phyloP scores from a whole-genome alignment of 2,888 invertebrate species.

The Dolichopus griseipennis region DNA sequence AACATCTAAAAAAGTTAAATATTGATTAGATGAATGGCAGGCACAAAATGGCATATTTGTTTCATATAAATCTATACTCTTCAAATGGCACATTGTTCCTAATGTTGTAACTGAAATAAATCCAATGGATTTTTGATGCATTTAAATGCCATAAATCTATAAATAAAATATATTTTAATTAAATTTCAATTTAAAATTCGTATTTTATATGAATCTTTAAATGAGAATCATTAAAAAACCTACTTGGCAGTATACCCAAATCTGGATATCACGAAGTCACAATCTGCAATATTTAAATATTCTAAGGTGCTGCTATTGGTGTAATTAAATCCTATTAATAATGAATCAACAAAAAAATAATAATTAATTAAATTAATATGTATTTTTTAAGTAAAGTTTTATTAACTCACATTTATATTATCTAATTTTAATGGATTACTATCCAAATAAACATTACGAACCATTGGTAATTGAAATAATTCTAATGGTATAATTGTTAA shows the following conservation, averaged over 20 bases:
- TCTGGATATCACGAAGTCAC: slow-evolving; percentile 52
- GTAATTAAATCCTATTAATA: slow-evolving; percentile 33
- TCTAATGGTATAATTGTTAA: slow-evolving; percentile 39
- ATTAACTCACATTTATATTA: slow-evolving; percentile 31
- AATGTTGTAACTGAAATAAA: slow-evolving; percentile 45
- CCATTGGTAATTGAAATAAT: slow-evolving; percentile 48
- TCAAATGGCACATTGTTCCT: slow-evolving; percentile 54
- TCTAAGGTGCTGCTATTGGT: slow-evolving; percentile 52
- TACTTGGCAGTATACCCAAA: slow-evolving; percentile 50
- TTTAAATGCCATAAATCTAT: slow-evolving; percentile 51
- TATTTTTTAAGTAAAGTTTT: neutral
- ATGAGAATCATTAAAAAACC: slow-evolving; percentile 21
- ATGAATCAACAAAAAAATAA: slow-evolving; percentile 2
- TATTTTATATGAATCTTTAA: no score
- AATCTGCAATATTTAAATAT: slow-evolving; percentile 52
- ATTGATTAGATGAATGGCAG: slow-evolving; percentile 36
- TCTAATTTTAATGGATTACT: slow-evolving; percentile 34
- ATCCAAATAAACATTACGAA: slow-evolving; percentile 54
- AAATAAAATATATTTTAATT: no score
- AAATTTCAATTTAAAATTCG: no score
- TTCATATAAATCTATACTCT: slow-evolving; percentile 47
- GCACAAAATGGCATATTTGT: slow-evolving; percentile 32
- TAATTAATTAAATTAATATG: neutral
- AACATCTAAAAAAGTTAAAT: slow-evolving; percentile 32
- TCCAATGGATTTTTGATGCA: slow-evolving; percentile 52